These are phyloP conservation scores for Himalopsyche japonica DNA, from an alignment of 2,888 invertebrate genomes.

Conservation along the genomic window DNA sequence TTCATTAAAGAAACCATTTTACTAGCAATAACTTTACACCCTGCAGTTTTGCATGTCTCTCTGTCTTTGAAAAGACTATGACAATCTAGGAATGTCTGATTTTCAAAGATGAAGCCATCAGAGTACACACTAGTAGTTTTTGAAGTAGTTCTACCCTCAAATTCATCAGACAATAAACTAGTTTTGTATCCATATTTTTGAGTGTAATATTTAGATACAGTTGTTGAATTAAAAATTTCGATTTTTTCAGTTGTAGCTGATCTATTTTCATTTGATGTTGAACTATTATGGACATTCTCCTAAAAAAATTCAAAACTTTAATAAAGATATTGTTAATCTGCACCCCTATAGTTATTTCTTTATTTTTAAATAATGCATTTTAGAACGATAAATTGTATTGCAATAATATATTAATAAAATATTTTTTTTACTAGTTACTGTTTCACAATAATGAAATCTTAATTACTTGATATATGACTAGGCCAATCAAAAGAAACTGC, in stretches of 20 bases:
- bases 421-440: no score
- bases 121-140: not conserved
- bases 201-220: not conserved
- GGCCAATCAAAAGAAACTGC: no score
- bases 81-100: not conserved
- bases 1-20: conserved; percentile 17
- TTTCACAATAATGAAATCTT: no score
- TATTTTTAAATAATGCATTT: no score
- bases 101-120: not conserved
- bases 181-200: not conserved
- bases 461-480: no score
- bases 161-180: not conserved
- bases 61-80: not conserved
- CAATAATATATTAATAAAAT: no score
- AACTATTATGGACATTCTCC: not conserved
- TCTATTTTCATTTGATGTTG: not conserved
- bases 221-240: not conserved
- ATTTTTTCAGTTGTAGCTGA: not conserved
- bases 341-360: no score
- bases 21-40: conserved; percentile 21
- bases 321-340: no score
- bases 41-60: not conserved
- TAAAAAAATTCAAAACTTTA: not conserved
- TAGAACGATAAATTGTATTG: no score
- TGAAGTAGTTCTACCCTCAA: not conserved